A percentile compares a stretch with the other conserved stretches of the same genome.
Evolutionary conservation across 2,797 vertebrate species (phyloP).

Genomic region (Pseudochirops cupreus): DNA sequence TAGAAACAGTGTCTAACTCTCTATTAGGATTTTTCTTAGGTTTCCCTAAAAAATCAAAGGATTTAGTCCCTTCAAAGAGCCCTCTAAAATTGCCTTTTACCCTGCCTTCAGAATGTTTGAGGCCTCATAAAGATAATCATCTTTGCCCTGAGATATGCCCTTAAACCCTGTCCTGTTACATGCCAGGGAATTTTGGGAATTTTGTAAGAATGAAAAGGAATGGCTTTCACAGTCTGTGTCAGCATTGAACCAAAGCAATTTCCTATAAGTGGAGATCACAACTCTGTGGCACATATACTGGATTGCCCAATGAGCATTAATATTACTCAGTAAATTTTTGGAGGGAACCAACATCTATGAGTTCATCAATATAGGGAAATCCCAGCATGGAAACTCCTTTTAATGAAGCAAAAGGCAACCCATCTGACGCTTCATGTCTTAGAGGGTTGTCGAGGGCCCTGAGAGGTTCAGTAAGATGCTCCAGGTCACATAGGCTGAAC

Average conservation of each 20-base stretch:
- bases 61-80: background rate
- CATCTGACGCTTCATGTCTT: background rate
- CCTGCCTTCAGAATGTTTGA: background rate
- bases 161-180: background rate
- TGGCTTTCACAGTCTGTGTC: background rate
- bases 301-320: background rate
- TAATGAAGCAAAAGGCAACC: background rate
- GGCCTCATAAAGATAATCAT: background rate
- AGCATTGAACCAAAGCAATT: background rate
- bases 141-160: rapidly evolving
- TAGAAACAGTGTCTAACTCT: conserved; percentile 13
- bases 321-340: background rate
- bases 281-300: background rate
- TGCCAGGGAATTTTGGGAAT: background rate
- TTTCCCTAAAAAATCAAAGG: background rate
- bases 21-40: background rate
- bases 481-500: background rate
- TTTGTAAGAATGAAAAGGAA: background rate
- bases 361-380: background rate
- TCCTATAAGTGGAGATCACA: background rate
- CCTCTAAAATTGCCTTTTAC: background rate
- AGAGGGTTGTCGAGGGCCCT: background rate
- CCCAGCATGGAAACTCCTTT: background rate
- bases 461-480: background rate
- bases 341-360: background rate